phyloP scores from a whole-genome alignment of 2,888 invertebrate species.

The Netelia melanura region DNA sequence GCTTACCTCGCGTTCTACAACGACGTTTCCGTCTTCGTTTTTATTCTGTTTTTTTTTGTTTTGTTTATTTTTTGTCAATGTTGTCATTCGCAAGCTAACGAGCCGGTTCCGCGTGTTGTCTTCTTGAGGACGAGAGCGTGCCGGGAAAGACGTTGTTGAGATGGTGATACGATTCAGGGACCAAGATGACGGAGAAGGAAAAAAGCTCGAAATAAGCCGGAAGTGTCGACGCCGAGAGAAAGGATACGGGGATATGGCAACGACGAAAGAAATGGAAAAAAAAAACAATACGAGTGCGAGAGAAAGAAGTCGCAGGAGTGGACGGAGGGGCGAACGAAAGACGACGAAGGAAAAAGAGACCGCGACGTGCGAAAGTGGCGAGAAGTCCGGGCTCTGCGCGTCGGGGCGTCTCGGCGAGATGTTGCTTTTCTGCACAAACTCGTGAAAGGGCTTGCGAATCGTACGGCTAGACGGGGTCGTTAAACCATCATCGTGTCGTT shows the following conservation, averaged over 20 bases:
- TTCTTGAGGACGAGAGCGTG: constrained; percentile 11
- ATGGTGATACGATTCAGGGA: constrained; percentile 48
- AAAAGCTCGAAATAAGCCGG: constrained; percentile 38
- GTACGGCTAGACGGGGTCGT: constrained; percentile 69
- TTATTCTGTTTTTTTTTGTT: background rate
- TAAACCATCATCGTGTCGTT: constrained; percentile 69
- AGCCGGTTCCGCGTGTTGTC: constrained; percentile 7
- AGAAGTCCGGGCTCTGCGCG: constrained; percentile 32
- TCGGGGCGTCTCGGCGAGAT: constrained; percentile 16
- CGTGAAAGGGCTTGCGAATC: constrained; percentile 69
- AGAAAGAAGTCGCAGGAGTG: constrained; percentile 10
- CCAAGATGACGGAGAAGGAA: background rate
- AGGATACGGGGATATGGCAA: background rate
- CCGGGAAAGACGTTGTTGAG: constrained; percentile 9
- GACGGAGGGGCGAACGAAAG: background rate
- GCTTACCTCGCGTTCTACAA: background rate
- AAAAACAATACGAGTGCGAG: constrained; percentile 7
- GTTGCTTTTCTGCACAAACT: constrained; percentile 4
- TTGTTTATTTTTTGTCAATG: background rate
- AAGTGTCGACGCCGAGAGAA: background rate
- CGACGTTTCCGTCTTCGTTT: too few species aligned
- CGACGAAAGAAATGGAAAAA: background rate
- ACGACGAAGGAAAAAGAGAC: constrained; percentile 47
- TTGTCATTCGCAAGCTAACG: constrained; percentile 56
- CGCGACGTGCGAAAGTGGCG: constrained; percentile 72